These are phyloP conservation scores for Phrynocephalus forsythii DNA, from an alignment of 2,797 vertebrate genomes.

Conservation along the genomic window DNA sequence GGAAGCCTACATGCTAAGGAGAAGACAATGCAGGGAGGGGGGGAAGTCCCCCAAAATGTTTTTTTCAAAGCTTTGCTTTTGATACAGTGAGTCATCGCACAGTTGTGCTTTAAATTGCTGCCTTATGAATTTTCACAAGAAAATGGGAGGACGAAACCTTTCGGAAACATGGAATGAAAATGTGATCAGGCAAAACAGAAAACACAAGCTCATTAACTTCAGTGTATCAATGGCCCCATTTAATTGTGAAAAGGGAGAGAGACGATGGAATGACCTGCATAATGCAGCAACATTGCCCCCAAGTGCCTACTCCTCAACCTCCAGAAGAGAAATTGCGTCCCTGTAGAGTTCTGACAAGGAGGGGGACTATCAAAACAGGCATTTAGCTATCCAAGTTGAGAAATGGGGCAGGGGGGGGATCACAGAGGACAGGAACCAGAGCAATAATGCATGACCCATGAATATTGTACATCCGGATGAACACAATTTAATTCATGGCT, in stretches of 20 bases:
- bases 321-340: constrained; percentile 22
- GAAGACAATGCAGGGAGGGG: not conserved
- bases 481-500: not conserved
- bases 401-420: not conserved
- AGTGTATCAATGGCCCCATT: constrained; percentile 57
- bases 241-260: constrained; percentile 57
- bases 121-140: not conserved
- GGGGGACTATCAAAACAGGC: constrained; percentile 20
- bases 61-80: not conserved
- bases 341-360: constrained; percentile 32
- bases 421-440: constrained; percentile 14
- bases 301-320: constrained; percentile 37
- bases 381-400: constrained; percentile 36
- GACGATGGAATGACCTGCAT: constrained; percentile 40
- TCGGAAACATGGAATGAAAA: constrained; percentile 54
- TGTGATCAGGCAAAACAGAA: constrained; percentile 39
- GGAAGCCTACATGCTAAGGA: not conserved
- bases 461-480: not conserved
- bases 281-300: constrained; percentile 12
- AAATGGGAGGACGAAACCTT: not conserved
- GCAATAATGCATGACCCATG: not conserved
- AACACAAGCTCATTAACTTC: constrained; percentile 58
- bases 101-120: constrained; percentile 15
- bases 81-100: not conserved
- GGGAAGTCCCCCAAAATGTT: too few relatives aligned